Conservation (phyloP, 2,888 invertebrate genomes). For the Hirtodrosophila histrioides region DNA sequence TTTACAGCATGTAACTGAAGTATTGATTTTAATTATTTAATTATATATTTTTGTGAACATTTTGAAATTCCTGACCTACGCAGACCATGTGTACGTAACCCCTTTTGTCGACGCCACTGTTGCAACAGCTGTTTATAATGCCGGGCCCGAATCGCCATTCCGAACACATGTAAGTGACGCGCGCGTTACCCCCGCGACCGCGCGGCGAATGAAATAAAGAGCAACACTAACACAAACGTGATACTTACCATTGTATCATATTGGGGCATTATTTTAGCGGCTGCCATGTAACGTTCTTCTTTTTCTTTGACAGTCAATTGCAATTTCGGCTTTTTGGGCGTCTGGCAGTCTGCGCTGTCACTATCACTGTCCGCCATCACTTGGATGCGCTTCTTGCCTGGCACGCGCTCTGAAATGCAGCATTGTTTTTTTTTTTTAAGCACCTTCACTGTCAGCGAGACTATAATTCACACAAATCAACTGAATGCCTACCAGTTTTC, state of each 20-base stretch:
- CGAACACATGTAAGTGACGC: conserved; percentile 53
- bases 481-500: conserved; percentile 61
- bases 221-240: neutral
- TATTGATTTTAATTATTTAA: neutral
- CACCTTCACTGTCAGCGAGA: too few species aligned
- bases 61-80: neutral
- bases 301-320: conserved; percentile 82
- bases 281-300: conserved; percentile 82
- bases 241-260: conserved; percentile 83
- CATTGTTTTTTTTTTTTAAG: neutral
- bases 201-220: neutral
- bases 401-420: conserved; percentile 76
- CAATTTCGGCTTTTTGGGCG: conserved; percentile 78
- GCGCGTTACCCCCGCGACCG: conserved; percentile 23
- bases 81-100: neutral
- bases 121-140: conserved; percentile 63
- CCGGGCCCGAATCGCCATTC: conserved; percentile 65
- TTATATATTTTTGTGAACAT: too few species aligned
- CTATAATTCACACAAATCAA: conserved; percentile 10
- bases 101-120: conserved; percentile 45
- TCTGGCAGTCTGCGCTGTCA: conserved; percentile 75
- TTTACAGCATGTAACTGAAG: too few species aligned
- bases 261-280: conserved; percentile 81
- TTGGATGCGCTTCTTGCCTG: conserved; percentile 83
- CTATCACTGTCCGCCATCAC: conserved; percentile 83